Evolutionary conservation across 1,140 invertebrate genomes (phyloP).

Genomic region (Penaeus vannamei): DNA sequence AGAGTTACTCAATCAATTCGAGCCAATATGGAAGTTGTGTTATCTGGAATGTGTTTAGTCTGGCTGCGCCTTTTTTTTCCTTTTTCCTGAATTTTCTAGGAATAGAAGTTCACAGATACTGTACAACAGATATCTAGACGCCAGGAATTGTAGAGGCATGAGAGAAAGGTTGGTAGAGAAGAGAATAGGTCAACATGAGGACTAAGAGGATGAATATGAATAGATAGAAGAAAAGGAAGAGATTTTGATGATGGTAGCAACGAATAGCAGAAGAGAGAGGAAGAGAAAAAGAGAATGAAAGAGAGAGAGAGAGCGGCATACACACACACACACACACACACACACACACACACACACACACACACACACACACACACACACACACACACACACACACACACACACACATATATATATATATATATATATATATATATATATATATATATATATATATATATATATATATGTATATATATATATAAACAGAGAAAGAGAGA

Average conservation of each 20-base stretch:
- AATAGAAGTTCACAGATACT: too few species aligned
- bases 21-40: too few species aligned
- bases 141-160: too few species aligned
- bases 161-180: too few species aligned
- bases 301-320: not conserved
- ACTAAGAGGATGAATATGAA: too few species aligned
- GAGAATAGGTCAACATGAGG: too few species aligned
- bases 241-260: not conserved
- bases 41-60: too few species aligned
- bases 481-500: constrained; percentile 26
- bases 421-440: constrained; percentile 25
- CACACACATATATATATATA: constrained; percentile 12
- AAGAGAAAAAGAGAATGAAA: not conserved
- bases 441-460: constrained; percentile 26
- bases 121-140: too few species aligned
- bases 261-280: too few species aligned
- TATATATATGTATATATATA: not conserved
- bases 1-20: too few species aligned
- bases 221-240: not conserved
- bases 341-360: not conserved
- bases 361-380: not conserved
- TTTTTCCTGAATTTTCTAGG: too few species aligned
- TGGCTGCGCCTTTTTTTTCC: too few species aligned
- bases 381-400: not conserved
- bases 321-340: not conserved